phyloP scores from a whole-genome alignment of 37 sponge, comb jelly and placozoan species.

The Amphimedon queenslandica region DNA sequence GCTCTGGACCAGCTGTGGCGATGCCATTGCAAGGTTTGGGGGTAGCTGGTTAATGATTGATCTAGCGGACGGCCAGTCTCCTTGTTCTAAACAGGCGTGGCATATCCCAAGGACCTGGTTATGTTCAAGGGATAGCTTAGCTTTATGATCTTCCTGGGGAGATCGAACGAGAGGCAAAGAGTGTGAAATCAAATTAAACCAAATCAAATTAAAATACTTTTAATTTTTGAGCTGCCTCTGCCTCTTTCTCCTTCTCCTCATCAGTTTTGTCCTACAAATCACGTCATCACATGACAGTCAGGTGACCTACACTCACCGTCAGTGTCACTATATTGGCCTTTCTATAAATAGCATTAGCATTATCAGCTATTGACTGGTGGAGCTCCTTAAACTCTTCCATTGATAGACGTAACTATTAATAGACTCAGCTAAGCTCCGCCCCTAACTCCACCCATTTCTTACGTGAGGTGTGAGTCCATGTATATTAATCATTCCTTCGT shows the following conservation, averaged over 20 bases:
- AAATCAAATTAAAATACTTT: neutral
- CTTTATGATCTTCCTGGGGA: conserved; percentile 4
- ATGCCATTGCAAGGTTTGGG: conserved; percentile 39
- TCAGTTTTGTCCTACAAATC: conserved; percentile 42
- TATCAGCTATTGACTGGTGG: conserved; percentile 35
- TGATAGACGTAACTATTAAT: conserved; percentile 58
- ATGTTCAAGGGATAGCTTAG: conserved; percentile 11
- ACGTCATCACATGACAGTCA: neutral
- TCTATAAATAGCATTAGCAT: conserved; percentile 46
- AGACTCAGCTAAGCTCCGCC: too few relatives aligned
- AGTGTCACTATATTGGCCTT: conserved; percentile 66
- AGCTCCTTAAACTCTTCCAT: conserved; percentile 47
- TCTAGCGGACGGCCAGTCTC: conserved; percentile 64
- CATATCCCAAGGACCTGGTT: conserved; percentile 91
- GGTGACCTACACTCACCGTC: conserved; percentile 24
- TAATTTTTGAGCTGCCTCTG: conserved; percentile 15
- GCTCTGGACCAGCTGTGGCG: conserved; percentile 23
- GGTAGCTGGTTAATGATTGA: conserved; percentile 68
- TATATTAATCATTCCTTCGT: conserved; percentile 57
- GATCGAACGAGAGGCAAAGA: too few relatives aligned
- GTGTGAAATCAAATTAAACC: too few relatives aligned
- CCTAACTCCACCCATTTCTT: too few relatives aligned
- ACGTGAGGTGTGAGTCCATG: conserved; percentile 81
- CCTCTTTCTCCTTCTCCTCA: conserved; percentile 37
- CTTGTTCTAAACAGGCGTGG: conserved; percentile 58